Evolutionary conservation across 2,113 vertebrate species (phyloP), one percentile per base, ranked within the genome.

Genomic region (Oceanodroma tethys): DNA sequence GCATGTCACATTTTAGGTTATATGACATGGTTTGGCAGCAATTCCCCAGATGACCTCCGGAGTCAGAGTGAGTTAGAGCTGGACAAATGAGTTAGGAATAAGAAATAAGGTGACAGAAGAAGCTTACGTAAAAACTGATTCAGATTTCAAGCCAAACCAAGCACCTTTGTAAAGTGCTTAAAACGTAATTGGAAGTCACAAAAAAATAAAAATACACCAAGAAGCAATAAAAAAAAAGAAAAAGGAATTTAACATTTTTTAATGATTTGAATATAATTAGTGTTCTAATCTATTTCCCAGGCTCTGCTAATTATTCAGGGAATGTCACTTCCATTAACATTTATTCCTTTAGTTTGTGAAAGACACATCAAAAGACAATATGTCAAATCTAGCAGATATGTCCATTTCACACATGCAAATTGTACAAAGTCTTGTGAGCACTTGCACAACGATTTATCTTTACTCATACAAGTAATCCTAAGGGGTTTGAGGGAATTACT

Each of bases 211-310:
- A 92, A 45, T 7, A 52, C 7, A 21, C 2, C 18, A 45, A 71
- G 55, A 81, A 70, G 10, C 6, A 48, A 65, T 6, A 50, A 4
- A 40, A 0, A 2, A 60, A 82, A 74, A 23, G 8, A 66, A 78
- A 48, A 62, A 59, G 1, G 9, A 56, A 38, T 45, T 22, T 6
- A 21, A 15, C 1, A 6, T 16, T 21, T 68, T 43, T 7, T 0
- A 76, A 40, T 60, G 0, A 13, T 38, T 76, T 70, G 1, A 42
- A 20, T 62, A 21, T 25, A 43, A 20, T n/a, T 58, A 58, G 5
- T 56, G 7, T n/a, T 63, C 63, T 10, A 80, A 85, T 11, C 16
- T 38, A 26, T 59, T 93, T 92, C 15, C 30, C 16, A 67, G 32
- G 7, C 32, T 81, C 15, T 76, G 11, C 6, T 42, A 86, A 30